Percentiles rank a stretch among this genome's conserved stretches.
Conservation (phyloP, 2,888 invertebrate species). For the Fragum whitleyi region DNA sequence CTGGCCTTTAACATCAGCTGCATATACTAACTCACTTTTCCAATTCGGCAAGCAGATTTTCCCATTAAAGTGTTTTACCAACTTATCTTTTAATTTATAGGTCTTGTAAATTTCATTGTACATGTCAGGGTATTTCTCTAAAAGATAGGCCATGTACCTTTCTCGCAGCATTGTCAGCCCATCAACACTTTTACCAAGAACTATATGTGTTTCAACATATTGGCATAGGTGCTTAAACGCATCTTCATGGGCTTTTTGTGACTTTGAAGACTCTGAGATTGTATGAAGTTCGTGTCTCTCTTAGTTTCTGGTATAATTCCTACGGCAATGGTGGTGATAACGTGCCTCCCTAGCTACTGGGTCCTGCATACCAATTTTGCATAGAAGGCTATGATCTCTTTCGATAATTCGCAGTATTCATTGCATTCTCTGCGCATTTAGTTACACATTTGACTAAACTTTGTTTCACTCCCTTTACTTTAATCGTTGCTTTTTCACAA, state of each 20-base stretch:
- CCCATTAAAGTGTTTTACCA: slow-evolving; percentile 32
- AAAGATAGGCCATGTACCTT: slow-evolving; percentile 16
- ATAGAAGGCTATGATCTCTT: slow-evolving; percentile 22
- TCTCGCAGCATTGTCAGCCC: slow-evolving; percentile 48
- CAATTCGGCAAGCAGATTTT: slow-evolving; percentile 40
- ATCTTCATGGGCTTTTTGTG: slow-evolving; percentile 9
- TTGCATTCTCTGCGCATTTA: slow-evolving; percentile 41
- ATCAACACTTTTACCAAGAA: slow-evolving; percentile 41
- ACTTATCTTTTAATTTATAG: slow-evolving; percentile 49
- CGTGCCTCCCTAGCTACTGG: slow-evolving; percentile 36
- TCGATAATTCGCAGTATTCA: slow-evolving; percentile 27
- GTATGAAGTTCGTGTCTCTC: slow-evolving; percentile 14
- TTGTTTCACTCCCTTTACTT: slow-evolving; percentile 32
- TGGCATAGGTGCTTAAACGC: slow-evolving; percentile 29
- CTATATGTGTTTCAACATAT: slow-evolving; percentile 38
- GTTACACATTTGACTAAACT: slow-evolving; percentile 42
- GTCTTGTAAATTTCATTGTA: slow-evolving; percentile 59
- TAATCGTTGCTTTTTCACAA: slow-evolving; percentile 41
- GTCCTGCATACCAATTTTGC: slow-evolving; percentile 36
- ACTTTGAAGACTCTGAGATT: slow-evolving; percentile 16
- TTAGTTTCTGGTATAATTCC: slow-evolving; percentile 33
- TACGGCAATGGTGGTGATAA: slow-evolving; percentile 40
- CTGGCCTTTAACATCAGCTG: slow-evolving; percentile 37
- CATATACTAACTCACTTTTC: slow-evolving; percentile 46
- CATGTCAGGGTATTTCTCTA: slow-evolving; percentile 24